phyloP scores from a whole-genome alignment of 2,113 vertebrate species.

The Nyctereutes procyonoides region DNA sequence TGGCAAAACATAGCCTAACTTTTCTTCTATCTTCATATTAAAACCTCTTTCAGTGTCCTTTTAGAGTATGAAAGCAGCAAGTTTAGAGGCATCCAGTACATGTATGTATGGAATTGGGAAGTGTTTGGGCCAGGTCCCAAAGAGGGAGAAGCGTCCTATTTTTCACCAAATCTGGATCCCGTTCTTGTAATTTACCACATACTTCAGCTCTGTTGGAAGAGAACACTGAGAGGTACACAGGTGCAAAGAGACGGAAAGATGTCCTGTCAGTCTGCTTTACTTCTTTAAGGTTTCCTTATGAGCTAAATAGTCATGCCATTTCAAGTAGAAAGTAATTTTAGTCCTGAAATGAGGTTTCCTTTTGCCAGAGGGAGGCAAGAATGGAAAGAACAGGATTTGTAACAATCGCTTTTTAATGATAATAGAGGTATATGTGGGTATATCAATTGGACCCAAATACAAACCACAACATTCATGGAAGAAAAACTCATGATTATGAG shows the following conservation, averaged over 20 bases:
- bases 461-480: slow-evolving; percentile 19
- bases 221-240: not conserved
- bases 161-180: not conserved
- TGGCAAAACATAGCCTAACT: not conserved
- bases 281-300: not conserved
- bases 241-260: not conserved
- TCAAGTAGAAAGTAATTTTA: slow-evolving; percentile 19
- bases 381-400: not conserved
- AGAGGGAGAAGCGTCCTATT: accelerated
- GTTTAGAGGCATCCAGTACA: not conserved
- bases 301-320: not conserved
- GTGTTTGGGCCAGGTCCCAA: not conserved
- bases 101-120: not conserved
- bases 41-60: not conserved
- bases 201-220: not conserved
- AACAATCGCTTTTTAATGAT: not conserved
- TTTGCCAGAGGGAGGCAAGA: not conserved
- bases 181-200: not conserved
- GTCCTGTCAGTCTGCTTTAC: not conserved
- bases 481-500: slow-evolving; percentile 48
- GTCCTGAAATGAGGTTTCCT: not conserved
- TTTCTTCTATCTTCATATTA: not conserved
- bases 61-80: not conserved
- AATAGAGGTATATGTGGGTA: not conserved
- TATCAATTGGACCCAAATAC: not conserved